Evolutionary conservation across 2,797 vertebrate genomes (phyloP).

Genomic region (Mionectes olivaceus): DNA sequence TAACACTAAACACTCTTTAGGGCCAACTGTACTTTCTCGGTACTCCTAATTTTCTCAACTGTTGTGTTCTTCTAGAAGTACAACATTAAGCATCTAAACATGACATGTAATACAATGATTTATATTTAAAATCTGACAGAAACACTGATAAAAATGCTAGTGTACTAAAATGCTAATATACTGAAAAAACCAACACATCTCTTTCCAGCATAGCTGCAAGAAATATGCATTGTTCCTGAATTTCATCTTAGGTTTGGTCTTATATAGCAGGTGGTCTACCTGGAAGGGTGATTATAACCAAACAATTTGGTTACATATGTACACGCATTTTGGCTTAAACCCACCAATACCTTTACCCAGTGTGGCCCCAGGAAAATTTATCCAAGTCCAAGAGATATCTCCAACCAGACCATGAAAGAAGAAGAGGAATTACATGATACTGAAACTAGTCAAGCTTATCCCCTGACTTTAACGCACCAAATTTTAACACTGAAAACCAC

Average conservation of each 20-base stretch:
- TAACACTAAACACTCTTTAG: not conserved
- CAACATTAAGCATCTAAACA: not conserved
- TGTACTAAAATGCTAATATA: not conserved
- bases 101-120: not conserved
- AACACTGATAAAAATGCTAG: not conserved
- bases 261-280: not conserved
- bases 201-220: not conserved
- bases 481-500: not conserved
- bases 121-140: not conserved
- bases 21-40: not conserved
- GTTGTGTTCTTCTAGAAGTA: not conserved
- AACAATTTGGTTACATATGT: not conserved
- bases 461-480: not conserved
- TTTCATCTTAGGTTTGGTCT: not conserved
- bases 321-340: fast-evolving
- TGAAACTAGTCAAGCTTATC: not conserved
- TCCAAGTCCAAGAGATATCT: not conserved
- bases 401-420: not conserved
- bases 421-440: not conserved
- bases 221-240: not conserved
- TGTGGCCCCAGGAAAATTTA: not conserved
- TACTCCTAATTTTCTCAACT: not conserved
- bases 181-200: not conserved
- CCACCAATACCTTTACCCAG: not conserved
- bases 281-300: not conserved